phyloP scores from a whole-genome alignment of 2,113 vertebrate genomes.

The Planiliza haematocheilus region DNA sequence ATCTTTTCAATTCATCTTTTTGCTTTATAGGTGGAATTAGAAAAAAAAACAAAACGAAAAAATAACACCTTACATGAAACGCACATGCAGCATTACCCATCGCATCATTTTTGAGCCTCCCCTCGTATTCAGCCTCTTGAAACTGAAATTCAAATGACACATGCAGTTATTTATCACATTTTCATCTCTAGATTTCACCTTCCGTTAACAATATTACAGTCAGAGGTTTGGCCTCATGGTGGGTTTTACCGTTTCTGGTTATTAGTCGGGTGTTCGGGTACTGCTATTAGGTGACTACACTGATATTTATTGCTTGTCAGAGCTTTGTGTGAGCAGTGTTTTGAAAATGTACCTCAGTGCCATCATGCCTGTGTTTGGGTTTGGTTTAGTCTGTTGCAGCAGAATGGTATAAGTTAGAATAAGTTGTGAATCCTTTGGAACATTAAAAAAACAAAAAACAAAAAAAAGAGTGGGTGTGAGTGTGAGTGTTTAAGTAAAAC shows the following conservation, averaged over 20 bases:
- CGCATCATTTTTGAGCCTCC: not conserved
- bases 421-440: not conserved
- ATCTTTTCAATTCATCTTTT: not conserved
- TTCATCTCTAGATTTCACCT: constrained; percentile 23
- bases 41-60: not conserved
- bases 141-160: constrained; percentile 45
- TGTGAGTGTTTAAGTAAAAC: constrained; percentile 11
- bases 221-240: not conserved
- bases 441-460: not conserved
- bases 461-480: constrained; percentile 27
- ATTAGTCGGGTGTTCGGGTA: not conserved
- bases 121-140: constrained; percentile 10
- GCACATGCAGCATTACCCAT: not conserved
- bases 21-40: not conserved
- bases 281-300: not conserved
- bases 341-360: not conserved
- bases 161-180: constrained; percentile 25
- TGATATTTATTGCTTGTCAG: constrained; percentile 4
- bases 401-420: not conserved
- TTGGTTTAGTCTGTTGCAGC: constrained; percentile 1
- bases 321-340: not conserved
- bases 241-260: not conserved
- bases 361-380: not conserved
- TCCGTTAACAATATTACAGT: not conserved
- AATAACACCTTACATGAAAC: too few relatives aligned